Conservation (phyloP, 2,888 invertebrate species). For the Geophilus truncorum region DNA sequence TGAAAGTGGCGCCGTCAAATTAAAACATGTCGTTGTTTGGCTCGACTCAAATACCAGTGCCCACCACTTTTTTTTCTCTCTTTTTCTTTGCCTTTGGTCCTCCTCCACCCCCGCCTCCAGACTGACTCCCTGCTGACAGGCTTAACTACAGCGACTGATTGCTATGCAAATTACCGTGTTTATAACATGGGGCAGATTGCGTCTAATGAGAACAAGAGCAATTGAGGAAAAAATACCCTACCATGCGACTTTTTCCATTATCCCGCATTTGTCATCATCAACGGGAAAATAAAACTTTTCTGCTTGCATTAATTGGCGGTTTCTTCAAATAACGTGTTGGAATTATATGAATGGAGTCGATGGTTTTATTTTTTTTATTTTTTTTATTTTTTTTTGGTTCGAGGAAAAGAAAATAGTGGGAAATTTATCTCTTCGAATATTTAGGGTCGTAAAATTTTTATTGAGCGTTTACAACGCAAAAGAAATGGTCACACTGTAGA, state of each 20-base stretch:
- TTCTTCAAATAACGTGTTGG: neutral
- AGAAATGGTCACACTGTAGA: constrained; percentile 14
- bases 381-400: neutral
- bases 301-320: neutral
- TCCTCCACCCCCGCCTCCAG: neutral
- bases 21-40: constrained; percentile 21
- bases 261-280: neutral
- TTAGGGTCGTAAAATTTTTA: neutral
- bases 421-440: constrained; percentile 23
- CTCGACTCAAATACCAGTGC: constrained; percentile 14
- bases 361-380: neutral
- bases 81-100: neutral
- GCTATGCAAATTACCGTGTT: constrained; percentile 24
- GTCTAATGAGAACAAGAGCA: neutral
- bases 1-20: constrained; percentile 27
- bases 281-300: neutral
- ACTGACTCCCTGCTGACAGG: constrained; percentile 6
- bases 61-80: neutral
- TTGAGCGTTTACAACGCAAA: constrained; percentile 19
- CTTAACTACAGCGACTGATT: constrained; percentile 13
- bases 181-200: constrained; percentile 1
- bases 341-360: neutral
- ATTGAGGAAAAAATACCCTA: neutral
- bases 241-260: neutral
- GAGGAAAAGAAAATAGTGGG: neutral